phyloP scores from a whole-genome alignment of 2,888 invertebrate species.

The Brachyptera risi region DNA sequence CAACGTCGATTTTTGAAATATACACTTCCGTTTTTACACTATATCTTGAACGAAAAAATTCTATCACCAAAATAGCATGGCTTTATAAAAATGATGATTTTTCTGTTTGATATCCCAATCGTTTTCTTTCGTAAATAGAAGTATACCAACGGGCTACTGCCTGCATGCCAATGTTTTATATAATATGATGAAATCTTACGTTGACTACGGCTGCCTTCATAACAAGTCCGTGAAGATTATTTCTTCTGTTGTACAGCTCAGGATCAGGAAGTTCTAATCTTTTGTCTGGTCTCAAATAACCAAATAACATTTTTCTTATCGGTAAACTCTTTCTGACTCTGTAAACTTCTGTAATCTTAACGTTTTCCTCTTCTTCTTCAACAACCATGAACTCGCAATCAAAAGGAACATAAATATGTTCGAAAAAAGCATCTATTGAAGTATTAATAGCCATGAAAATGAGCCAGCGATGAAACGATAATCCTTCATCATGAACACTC shows the following conservation, averaged over 20 bases:
- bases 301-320: neutral
- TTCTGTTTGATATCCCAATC: too few relatives aligned
- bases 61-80: neutral
- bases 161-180: too few relatives aligned
- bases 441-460: neutral
- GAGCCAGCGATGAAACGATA: neutral
- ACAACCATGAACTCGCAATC: neutral
- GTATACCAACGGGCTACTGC: too few relatives aligned
- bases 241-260: neutral
- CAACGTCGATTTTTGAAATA: too few relatives aligned
- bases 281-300: neutral
- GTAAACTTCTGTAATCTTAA: neutral
- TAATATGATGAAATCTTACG: too few relatives aligned
- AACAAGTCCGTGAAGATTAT: neutral
- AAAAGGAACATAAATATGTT: neutral
- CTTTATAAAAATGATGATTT: neutral
- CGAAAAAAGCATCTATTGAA: neutral
- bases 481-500: too few relatives aligned
- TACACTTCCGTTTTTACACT: too few relatives aligned
- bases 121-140: too few relatives aligned
- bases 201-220: neutral
- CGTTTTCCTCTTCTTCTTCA: neutral
- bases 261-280: neutral
- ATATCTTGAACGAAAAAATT: neutral
- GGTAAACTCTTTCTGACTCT: neutral